These are phyloP conservation scores for Ferdinandea cuprea DNA, from an alignment of 2,888 invertebrate species.

Conservation along the genomic window DNA sequence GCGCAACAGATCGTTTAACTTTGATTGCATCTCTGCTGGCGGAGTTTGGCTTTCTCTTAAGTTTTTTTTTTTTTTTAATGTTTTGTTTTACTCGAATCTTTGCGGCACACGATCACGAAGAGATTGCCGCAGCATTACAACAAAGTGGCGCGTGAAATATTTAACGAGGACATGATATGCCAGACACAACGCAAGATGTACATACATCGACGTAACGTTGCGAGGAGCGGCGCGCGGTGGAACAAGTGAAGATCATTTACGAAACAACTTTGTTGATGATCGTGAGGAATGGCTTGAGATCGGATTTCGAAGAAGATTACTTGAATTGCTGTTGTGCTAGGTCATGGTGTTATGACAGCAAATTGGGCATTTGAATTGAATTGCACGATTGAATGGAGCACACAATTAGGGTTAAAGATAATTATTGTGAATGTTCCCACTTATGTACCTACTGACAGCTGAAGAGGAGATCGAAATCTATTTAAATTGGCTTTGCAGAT, in stretches of 20 bases:
- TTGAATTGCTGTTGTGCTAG: slow-evolving; percentile 39
- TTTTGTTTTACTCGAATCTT: slow-evolving; percentile 26
- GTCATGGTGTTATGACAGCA: slow-evolving; percentile 42
- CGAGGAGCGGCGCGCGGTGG: slow-evolving; percentile 1
- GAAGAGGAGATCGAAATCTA: neutral
- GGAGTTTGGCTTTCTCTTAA: slow-evolving; percentile 44
- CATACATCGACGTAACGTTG: slow-evolving; percentile 33
- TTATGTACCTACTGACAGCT: too few species aligned
- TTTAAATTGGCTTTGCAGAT: neutral
- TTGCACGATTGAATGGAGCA: slow-evolving; percentile 8
- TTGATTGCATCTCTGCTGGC: slow-evolving; percentile 65
- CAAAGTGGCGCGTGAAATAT: slow-evolving; percentile 63
- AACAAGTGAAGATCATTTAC: slow-evolving; percentile 44
- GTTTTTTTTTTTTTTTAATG: slow-evolving; percentile 10
- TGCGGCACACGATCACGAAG: slow-evolving; percentile 64
- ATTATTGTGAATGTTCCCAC: neutral
- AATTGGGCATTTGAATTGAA: slow-evolving; percentile 56
- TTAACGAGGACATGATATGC: slow-evolving; percentile 68
- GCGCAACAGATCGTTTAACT: slow-evolving; percentile 70
- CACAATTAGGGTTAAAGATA: slow-evolving; percentile 5
- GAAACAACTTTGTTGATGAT: slow-evolving; percentile 7
- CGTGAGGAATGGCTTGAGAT: neutral
- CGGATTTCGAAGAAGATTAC: neutral
- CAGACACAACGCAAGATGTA: slow-evolving; percentile 51
- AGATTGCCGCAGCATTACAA: slow-evolving; percentile 67